A percentile compares a stretch with the other conserved stretches of the same genome.
phyloP scores from a whole-genome alignment of 2,888 invertebrate genomes.

The Chymomyza procnemis region DNA sequence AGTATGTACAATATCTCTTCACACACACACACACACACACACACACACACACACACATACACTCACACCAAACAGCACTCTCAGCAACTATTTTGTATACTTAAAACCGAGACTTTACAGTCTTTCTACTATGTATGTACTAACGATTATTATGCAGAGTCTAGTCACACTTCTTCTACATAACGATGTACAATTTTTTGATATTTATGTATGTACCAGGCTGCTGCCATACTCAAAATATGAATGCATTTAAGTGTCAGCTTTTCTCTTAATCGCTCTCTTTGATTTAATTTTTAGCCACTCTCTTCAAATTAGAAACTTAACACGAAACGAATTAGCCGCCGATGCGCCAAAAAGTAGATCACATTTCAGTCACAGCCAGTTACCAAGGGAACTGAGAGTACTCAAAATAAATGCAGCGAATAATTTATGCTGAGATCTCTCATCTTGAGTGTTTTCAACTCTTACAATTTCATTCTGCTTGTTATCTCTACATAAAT shows the following conservation, averaged over 20 bases:
- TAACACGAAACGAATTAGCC: constrained; percentile 23
- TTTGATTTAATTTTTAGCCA: constrained; percentile 13
- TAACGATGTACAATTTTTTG: constrained; percentile 43
- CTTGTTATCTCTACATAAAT: neutral
- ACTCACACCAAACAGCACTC: constrained; percentile 49
- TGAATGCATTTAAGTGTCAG: constrained; percentile 60
- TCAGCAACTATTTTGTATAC: constrained; percentile 66
- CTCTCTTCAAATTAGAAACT: neutral
- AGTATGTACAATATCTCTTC: too few relatives aligned
- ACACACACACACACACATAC: neutral
- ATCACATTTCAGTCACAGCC: constrained; percentile 6
- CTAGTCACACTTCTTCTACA: constrained; percentile 32
- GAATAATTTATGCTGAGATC: too few relatives aligned
- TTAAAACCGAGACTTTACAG: constrained; percentile 67
- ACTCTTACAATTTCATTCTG: too few relatives aligned
- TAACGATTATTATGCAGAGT: constrained; percentile 46
- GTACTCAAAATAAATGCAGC: too few relatives aligned
- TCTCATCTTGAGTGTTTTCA: too few relatives aligned
- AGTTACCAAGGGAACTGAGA: too few relatives aligned
- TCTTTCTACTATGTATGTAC: constrained; percentile 51
- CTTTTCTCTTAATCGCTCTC: constrained; percentile 1
- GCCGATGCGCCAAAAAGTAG: constrained; percentile 32
- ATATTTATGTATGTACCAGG: constrained; percentile 67
- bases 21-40: constrained; percentile 16
- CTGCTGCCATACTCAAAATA: constrained; percentile 70